Percentiles rank a stretch among this genome's conserved stretches.
These are phyloP conservation scores for Sisyra nigra DNA, from an alignment of 2,888 invertebrate genomes.

Conservation along the genomic window DNA sequence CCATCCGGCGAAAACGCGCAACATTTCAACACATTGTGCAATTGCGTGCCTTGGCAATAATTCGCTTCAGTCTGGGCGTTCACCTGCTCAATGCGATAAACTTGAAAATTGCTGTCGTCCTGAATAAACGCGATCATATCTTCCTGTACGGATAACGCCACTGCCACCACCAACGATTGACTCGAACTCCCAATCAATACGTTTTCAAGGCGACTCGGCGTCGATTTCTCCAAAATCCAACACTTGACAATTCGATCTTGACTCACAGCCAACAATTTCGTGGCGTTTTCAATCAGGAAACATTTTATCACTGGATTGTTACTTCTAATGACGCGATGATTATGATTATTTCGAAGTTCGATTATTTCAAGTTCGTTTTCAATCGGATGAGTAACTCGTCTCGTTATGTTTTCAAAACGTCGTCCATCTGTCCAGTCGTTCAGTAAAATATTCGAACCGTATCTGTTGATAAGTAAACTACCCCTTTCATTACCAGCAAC, in stretches of 20 bases:
- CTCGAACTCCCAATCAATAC: background rate
- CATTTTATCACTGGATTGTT: constrained; percentile 8
- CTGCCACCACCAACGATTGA: constrained; percentile 13
- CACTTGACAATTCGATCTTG: constrained; percentile 9
- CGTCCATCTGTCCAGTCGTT: background rate
- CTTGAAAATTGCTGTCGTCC: constrained; percentile 14
- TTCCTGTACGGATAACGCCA: constrained; percentile 12
- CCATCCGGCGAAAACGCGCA: constrained; percentile 32
- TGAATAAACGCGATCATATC: constrained; percentile 15
- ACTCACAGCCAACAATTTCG: constrained; percentile 10
- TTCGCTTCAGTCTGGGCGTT: background rate
- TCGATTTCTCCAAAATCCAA: background rate
- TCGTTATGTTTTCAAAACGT: no score
- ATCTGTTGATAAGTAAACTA: constrained; percentile 10
- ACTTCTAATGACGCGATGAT: background rate
- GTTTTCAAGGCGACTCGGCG: background rate
- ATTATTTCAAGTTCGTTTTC: background rate
- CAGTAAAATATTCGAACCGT: background rate
- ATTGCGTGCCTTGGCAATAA: constrained; percentile 7
- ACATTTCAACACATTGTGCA: constrained; percentile 14
- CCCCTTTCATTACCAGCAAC: constrained; percentile 12
- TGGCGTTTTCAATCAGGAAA: constrained; percentile 7
- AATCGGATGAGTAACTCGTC: no score
- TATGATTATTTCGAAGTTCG: background rate
- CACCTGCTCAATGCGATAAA: constrained; percentile 9